Conservation (phyloP, 2,113 vertebrate genomes). For the Typhlomys cinereus region DNA sequence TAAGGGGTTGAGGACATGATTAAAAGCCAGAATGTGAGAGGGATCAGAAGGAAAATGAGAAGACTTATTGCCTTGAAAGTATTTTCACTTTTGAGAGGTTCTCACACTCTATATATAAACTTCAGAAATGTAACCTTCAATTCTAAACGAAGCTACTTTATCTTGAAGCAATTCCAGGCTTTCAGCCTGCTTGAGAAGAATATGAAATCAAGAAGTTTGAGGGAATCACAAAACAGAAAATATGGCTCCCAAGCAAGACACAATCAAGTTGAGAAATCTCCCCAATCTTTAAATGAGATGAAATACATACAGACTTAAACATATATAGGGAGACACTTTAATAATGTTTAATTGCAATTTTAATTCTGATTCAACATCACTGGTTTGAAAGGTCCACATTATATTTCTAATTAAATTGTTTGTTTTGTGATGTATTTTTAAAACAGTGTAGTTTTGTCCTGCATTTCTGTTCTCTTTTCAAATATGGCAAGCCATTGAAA, state of each 20-base stretch:
- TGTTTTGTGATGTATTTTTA: neutral
- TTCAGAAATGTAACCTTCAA: slow-evolving; percentile 52
- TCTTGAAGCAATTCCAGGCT: slow-evolving; percentile 32
- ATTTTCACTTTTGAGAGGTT: slow-evolving; percentile 51
- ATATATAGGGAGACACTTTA: slow-evolving; percentile 46
- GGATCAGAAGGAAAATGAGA: slow-evolving; percentile 31
- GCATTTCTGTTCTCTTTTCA: neutral
- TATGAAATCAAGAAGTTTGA: slow-evolving; percentile 47
- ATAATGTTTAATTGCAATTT: neutral
- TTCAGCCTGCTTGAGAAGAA: slow-evolving; percentile 42
- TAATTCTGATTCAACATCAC: neutral
- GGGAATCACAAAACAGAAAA: slow-evolving; percentile 36
- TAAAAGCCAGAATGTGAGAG: slow-evolving; percentile 64
- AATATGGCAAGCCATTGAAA: neutral
- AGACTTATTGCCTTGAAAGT: slow-evolving; percentile 9
- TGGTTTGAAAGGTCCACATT: neutral
- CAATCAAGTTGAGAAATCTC: slow-evolving; percentile 34
- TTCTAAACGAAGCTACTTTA: slow-evolving; percentile 62
- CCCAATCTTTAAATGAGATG: neutral
- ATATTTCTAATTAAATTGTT: neutral
- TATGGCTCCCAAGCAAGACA: slow-evolving; percentile 30
- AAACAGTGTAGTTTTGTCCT: neutral
- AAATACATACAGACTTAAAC: neutral
- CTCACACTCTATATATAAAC: slow-evolving; percentile 54
- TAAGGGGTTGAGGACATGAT: slow-evolving; percentile 39